Evolutionary conservation across 2,888 invertebrate genomes (phyloP).

Genomic region (Machimus rusticus): DNA sequence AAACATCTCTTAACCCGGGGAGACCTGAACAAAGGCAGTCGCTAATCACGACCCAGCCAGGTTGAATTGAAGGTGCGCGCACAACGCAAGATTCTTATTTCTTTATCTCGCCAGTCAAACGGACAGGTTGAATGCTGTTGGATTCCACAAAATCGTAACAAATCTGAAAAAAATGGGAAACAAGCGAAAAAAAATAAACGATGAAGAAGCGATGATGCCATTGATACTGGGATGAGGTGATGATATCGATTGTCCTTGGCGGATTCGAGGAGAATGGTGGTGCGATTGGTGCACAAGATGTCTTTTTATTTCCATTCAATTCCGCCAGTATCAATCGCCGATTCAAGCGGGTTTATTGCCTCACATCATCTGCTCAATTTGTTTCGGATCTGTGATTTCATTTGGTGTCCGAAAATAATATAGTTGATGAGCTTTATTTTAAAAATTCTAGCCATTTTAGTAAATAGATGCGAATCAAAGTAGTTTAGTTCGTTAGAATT

Average conservation of each 20-base stretch:
- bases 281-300: background rate
- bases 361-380: background rate
- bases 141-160: constrained; percentile 30
- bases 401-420: background rate
- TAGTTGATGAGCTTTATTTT: background rate
- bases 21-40: constrained; percentile 13
- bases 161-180: background rate
- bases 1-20: constrained; percentile 8
- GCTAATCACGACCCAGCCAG: constrained; percentile 28
- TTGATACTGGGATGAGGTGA: constrained; percentile 25
- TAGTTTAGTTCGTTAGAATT: background rate
- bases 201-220: constrained; percentile 2
- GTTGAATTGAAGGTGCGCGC: constrained; percentile 20
- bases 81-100: background rate
- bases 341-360: constrained; percentile 1
- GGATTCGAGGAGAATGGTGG: constrained; percentile 8
- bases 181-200: background rate
- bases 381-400: constrained; percentile 2
- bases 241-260: constrained; percentile 34
- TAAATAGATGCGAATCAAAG: background rate
- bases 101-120: background rate
- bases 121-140: background rate
- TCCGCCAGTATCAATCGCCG: background rate
- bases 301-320: constrained; percentile 1
- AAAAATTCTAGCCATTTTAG: background rate